Evolutionary conservation across 30 jellyfish, hydroid and myxozoan genomes (phyloP).

Genomic region (Pelagia noctiluca): DNA sequence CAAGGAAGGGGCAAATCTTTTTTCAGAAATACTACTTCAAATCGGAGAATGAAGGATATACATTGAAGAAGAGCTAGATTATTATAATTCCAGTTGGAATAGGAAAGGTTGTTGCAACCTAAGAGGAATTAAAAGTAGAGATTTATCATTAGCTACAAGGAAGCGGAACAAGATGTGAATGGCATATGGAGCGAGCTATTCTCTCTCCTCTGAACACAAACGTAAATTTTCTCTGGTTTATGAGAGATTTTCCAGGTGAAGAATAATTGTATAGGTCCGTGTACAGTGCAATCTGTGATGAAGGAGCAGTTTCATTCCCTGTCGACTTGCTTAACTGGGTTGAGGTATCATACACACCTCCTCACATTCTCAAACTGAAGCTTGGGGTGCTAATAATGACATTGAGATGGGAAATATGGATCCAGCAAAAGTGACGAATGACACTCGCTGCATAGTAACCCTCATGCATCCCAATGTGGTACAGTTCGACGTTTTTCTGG

Average conservation of each 20-base stretch:
- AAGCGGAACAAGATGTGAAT: background rate
- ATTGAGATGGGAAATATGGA: constrained; percentile 55
- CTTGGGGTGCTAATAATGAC: constrained; percentile 64
- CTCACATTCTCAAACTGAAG: constrained; percentile 58
- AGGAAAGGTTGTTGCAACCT: background rate
- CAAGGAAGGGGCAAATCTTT: constrained; percentile 7
- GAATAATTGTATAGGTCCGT: constrained; percentile 9
- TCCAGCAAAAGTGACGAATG: constrained; percentile 54
- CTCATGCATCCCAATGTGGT: constrained; percentile 16
- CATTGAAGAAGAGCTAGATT: background rate
- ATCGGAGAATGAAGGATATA: constrained; percentile 25
- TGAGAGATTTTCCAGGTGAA: constrained; percentile 29
- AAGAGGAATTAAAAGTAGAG: background rate
- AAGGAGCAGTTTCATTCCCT: constrained; percentile 23
- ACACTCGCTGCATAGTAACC: constrained; percentile 56
- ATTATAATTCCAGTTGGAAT: background rate
- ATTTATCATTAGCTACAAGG: background rate
- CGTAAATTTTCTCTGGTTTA: background rate
- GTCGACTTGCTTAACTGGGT: constrained; percentile 36
- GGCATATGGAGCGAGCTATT: constrained; percentile 46
- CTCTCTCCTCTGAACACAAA: constrained; percentile 21
- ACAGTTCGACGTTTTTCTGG: no score
- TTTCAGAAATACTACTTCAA: background rate
- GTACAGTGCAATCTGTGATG: constrained; percentile 23
- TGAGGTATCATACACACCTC: constrained; percentile 58